Evolutionary conservation across 2,888 invertebrate species (phyloP).

Genomic region (Zhengitettix transpicula): DNA sequence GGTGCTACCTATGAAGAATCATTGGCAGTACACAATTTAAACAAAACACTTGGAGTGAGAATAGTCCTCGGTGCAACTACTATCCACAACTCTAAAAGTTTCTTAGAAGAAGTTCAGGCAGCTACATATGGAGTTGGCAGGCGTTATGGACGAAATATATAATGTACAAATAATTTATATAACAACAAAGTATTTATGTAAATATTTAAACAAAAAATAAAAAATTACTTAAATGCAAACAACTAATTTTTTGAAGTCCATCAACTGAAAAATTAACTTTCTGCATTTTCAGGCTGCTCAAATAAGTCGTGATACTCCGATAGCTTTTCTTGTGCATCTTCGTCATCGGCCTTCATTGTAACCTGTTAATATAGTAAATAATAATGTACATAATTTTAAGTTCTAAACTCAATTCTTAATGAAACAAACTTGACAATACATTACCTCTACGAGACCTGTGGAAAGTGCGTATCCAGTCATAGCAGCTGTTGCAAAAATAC

Average conservation of each 20-base stretch:
- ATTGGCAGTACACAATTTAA: conserved; percentile 63
- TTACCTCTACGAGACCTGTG: conserved; percentile 46
- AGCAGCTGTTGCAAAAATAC: conserved; percentile 44
- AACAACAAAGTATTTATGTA: background rate
- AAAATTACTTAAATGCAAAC: background rate
- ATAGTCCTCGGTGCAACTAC: conserved; percentile 83
- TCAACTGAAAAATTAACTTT: background rate
- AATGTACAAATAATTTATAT: conserved; percentile 11
- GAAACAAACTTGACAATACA: background rate
- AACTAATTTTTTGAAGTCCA: background rate
- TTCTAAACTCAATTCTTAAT: background rate
- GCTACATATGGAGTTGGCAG: conserved; percentile 49
- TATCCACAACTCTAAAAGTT: conserved; percentile 73
- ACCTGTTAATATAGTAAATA: background rate
- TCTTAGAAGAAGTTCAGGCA: conserved; percentile 54
- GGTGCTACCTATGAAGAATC: conserved; percentile 96
- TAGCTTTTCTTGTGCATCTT: background rate
- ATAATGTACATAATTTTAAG: background rate
- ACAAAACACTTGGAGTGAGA: conserved; percentile 54
- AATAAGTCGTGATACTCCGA: conserved; percentile 1
- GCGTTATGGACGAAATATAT: conserved; percentile 34
- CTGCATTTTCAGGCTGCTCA: background rate
- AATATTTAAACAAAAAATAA: background rate
- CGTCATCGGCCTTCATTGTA: background rate
- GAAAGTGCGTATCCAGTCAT: conserved; percentile 56